Base-by-base conservation (phyloP, 2,113 vertebrate genomes). In the Gasterosteus nipponicus region DNA sequence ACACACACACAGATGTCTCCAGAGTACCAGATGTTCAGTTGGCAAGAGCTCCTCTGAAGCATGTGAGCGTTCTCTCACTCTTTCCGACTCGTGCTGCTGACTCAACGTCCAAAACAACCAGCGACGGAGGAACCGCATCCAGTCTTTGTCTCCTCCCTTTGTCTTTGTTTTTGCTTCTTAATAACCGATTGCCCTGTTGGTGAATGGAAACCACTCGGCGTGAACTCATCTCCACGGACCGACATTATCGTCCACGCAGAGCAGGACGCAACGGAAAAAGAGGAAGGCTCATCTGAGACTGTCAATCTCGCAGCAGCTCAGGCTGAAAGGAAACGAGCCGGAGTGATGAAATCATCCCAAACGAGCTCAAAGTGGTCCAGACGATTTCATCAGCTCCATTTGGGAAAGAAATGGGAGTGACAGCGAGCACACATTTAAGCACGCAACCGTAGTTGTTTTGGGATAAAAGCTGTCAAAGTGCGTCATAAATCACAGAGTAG, bases 1-100 rank as follows among this genome's bases (percentile, higher is more conserved):
- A 80, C 11, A 68, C n/a, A 35, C 58, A 83, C 53, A 63, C 22
- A 85, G 77, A 89, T 82, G 83, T 80, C 86, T 87, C 80, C 71
- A 46, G 79, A 86, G 83, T 82, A 84, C 88, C 90, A 92, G 91
- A 93, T 93, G 91, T 68, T 86, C 49, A 53, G 87, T 61, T 86
- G 87, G 84, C 88, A 76, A 19, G 29, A 33, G 0, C 42, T 69
- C 73, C 64, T 73, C 46, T 68, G 29, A 82, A 88, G 81, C 82
- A 88, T 78, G 83, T 80, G 76, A 75, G 66, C 2, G 7, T 70
- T 89, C 63, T 78, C 75, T 91, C 80, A 89, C 51, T 89, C 88
- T 91, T 93, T 92, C 89, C 89, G 15, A 47, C 75, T 57, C 38
- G 16, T 57, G 82, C 77, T 35, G 39, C 73, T 0, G 82, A 73